Base-by-base conservation (phyloP, 1,140 invertebrate species). In the Neuroterus valhalla region DNA sequence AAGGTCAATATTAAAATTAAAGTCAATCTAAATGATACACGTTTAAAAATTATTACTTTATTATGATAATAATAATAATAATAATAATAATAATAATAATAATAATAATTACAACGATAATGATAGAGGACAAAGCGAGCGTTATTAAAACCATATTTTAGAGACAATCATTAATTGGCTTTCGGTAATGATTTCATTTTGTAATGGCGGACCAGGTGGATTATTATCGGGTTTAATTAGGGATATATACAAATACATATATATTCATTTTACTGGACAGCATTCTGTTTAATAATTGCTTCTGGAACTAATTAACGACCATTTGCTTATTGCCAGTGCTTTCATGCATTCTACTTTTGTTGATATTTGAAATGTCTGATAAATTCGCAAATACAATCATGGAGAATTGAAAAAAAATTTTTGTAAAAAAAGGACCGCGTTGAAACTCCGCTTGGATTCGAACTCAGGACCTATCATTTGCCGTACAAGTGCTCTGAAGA, bases 291-390 rank as follows among this genome's bases (percentile, higher is more conserved):
- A 62, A 31, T 62, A 62, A 62, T 62, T 62, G 23, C 55, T 62
- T 62, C 55, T 62, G 55, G 31, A 62, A 62, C 55, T 62, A 62
- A 62, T 62, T 62, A 62, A 62, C 55, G 55, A 62, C 31, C 55
- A 62, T 62, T n/a, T 23, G 55, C 55, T 55, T 55, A 26, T 62
- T 62, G 55, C 55, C 55, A 23, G 26, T 12, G 55, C 55, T 62
- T 62, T 62, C 21, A n/a, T 15, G 21, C 31, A 62, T n/a, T 62
- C 23, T 3, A 38, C 14, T 62, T 12, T 62, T 38, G 55, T 31
- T 62, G 55, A 14, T 15, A 62, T 38, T 5, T 38, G 31, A n/a
- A n/a, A n/a, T n/a, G n/a, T n/a, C n/a, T n/a, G n/a, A n/a, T n/a
- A n/a, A n/a, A n/a, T n/a, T n/a, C n/a, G n/a, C n/a, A n/a, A n/a